phyloP scores from a whole-genome alignment of 2,888 invertebrate genomes.

The Ariolimax columbianus region DNA sequence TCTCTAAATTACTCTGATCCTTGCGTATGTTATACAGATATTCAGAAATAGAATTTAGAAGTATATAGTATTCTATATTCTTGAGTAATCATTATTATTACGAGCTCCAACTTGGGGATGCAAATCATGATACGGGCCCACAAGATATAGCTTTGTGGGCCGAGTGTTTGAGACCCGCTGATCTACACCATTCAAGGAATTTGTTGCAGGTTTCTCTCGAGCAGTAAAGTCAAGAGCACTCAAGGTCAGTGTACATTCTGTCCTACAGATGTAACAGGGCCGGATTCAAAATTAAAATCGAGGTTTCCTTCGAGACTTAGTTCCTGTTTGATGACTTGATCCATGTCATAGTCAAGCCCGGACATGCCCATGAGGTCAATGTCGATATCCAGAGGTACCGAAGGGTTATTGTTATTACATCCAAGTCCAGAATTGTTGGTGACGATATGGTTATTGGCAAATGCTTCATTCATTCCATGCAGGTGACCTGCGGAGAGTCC shows the following conservation, averaged over 20 bases:
- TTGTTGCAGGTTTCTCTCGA: background rate
- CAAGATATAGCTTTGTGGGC: too few relatives aligned
- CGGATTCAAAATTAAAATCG: slow-evolving; percentile 91
- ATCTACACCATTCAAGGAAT: too few relatives aligned
- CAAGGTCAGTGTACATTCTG: slow-evolving; percentile 60
- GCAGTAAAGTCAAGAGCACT: background rate
- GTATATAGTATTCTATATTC: too few relatives aligned
- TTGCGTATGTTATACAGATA: too few relatives aligned
- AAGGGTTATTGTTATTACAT: slow-evolving; percentile 46
- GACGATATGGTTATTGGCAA: background rate
- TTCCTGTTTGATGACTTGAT: slow-evolving; percentile 85
- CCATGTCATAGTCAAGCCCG: slow-evolving; percentile 90
- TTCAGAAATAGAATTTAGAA: too few relatives aligned
- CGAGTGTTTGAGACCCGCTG: too few relatives aligned
- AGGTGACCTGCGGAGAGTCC: slow-evolving; percentile 9
- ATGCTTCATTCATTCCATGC: slow-evolving; percentile 22
- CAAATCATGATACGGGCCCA: too few relatives aligned
- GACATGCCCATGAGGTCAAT: slow-evolving; percentile 67
- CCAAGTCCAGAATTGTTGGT: background rate
- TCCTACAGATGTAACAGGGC: slow-evolving; percentile 58
- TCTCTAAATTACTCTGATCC: too few relatives aligned
- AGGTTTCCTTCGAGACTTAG: slow-evolving; percentile 92
- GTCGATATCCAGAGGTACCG: slow-evolving; percentile 57
- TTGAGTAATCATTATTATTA: too few relatives aligned
- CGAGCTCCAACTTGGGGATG: too few relatives aligned